Conservation (phyloP, 2,797 vertebrate genomes). For the Nannoperca australis region DNA sequence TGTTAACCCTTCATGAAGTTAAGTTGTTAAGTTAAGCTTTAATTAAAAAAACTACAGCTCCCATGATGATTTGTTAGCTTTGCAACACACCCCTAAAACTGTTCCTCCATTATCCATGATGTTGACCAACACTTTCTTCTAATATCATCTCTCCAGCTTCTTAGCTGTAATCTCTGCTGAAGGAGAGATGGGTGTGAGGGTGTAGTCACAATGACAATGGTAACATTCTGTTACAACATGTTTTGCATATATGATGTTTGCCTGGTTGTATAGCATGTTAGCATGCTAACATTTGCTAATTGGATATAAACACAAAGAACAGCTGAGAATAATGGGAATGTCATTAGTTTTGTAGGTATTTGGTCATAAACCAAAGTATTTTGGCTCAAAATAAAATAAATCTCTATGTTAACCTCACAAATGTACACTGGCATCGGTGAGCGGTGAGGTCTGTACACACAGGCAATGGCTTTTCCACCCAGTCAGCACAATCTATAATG, state of each 20-base stretch:
- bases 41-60: too few species aligned
- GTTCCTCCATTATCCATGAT: neutral
- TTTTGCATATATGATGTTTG: neutral
- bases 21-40: too few species aligned
- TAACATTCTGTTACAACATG: neutral
- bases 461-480: conserved; percentile 48
- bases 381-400: neutral
- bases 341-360: neutral
- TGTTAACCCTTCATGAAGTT: neutral
- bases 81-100: neutral
- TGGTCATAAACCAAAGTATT: neutral
- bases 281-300: neutral
- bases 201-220: neutral
- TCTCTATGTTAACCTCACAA: conserved; percentile 6
- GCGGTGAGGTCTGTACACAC: conserved; percentile 10
- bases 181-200: neutral
- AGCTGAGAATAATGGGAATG: neutral
- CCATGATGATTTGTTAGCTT: neutral
- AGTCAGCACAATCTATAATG: conserved; percentile 77
- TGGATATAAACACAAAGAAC: neutral
- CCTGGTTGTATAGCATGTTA: neutral
- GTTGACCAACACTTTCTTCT: neutral
- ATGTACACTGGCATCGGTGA: neutral
- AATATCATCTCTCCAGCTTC: neutral
- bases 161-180: too few species aligned